A percentile compares a stretch with the other conserved stretches of the same genome.
These are phyloP conservation scores for Halocynthia roretzi DNA, from an alignment of 23 tunicate species.

Conservation along the genomic window DNA sequence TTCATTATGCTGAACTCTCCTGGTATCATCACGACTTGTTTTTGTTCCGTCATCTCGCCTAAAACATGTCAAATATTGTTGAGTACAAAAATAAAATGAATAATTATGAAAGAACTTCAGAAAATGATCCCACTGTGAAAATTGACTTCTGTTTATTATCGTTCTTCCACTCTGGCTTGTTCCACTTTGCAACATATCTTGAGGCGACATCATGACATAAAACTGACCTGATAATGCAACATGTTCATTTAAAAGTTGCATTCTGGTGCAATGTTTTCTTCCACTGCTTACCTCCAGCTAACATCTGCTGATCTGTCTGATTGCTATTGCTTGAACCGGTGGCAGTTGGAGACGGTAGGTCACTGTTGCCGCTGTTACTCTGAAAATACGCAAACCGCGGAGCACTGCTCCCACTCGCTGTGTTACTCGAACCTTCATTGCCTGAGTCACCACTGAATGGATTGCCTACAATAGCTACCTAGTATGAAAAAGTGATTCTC, in stretches of 20 bases:
- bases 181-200: constrained; percentile 64
- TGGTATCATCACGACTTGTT: constrained; percentile 51
- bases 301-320: constrained; percentile 11
- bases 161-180: background rate
- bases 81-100: background rate
- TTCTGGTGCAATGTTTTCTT: background rate
- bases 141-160: constrained; percentile 12
- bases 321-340: background rate
- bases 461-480: constrained; percentile 81
- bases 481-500: background rate
- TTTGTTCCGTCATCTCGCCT: constrained; percentile 43
- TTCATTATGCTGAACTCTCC: constrained; percentile 97
- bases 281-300: constrained; percentile 7
- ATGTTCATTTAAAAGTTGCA: background rate
- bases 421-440: constrained; percentile 18
- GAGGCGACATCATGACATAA: constrained; percentile 94
- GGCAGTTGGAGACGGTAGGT: constrained; percentile 24
- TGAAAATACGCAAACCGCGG: constrained; percentile 66
- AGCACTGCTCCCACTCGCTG: constrained; percentile 19
- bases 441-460: constrained; percentile 49
- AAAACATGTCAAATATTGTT: background rate
- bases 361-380: constrained; percentile 20
- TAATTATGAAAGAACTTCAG: background rate
- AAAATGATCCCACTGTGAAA: background rate
- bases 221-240: constrained; percentile 48